phyloP scores from a whole-genome alignment of 1,140 invertebrate genomes.

The Solen grandis region DNA sequence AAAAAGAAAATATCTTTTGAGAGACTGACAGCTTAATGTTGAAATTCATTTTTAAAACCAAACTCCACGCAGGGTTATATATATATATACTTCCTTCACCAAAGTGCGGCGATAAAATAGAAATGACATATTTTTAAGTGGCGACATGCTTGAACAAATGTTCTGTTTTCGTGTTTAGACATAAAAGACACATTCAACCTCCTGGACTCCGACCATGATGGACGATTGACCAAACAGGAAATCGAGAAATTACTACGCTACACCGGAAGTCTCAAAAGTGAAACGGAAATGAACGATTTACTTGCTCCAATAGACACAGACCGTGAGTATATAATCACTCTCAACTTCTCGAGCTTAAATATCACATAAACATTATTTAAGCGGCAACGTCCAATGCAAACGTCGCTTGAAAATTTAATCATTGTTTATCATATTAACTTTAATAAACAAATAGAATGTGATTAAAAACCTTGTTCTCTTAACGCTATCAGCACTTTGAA shows the following conservation, averaged over 20 bases:
- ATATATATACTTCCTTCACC: not conserved
- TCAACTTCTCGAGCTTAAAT: no score
- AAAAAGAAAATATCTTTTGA: no score
- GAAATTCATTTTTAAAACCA: no score
- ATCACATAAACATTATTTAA: no score
- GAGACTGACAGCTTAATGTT: no score
- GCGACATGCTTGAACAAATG: not conserved
- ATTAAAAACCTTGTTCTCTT: no score
- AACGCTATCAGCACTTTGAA: no score
- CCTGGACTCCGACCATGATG: slow-evolving; percentile 37
- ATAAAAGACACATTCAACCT: slow-evolving; percentile 41
- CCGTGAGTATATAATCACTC: slow-evolving; percentile 38
- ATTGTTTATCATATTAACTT: no score
- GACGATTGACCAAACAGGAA: slow-evolving; percentile 19
- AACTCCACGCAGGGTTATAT: not conserved
- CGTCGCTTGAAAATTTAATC: no score
- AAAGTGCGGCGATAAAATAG: not conserved
- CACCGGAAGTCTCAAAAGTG: slow-evolving; percentile 42
- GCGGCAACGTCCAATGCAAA: no score
- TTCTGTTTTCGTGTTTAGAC: slow-evolving; percentile 12
- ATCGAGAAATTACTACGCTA: slow-evolving; percentile 28
- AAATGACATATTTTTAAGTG: not conserved
- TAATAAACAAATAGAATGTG: no score
- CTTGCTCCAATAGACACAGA: slow-evolving; percentile 30
- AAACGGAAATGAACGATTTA: slow-evolving; percentile 41